phyloP scores from a whole-genome alignment of 92 coral and sea anemone species.

The Phenganax stokvisi region DNA sequence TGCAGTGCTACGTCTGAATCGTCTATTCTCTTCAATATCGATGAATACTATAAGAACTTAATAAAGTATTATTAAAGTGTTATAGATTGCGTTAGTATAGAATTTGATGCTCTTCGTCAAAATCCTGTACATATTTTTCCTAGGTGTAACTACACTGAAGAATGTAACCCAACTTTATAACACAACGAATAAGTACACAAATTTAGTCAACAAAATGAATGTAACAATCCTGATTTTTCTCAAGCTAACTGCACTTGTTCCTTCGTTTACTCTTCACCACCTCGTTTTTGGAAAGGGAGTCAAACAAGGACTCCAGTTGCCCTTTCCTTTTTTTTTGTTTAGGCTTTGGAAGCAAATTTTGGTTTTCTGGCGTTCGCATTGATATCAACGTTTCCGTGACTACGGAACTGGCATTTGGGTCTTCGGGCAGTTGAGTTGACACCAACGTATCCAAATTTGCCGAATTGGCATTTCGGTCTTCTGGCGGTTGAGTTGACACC shows the following conservation, averaged over 20 bases:
- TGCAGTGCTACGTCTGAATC: not conserved
- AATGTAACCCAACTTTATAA: not conserved
- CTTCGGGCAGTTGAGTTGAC: not conserved
- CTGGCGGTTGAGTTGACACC: not conserved
- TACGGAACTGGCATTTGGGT: not conserved
- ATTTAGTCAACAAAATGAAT: too few species aligned
- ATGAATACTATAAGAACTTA: not conserved
- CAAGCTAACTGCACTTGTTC: not conserved
- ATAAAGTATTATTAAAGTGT: not conserved
- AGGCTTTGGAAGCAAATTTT: not conserved
- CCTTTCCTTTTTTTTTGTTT: not conserved
- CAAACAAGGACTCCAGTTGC: not conserved
- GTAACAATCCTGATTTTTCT: not conserved
- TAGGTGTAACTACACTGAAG: not conserved
- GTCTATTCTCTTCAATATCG: not conserved
- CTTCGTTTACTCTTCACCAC: not conserved
- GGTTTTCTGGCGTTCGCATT: not conserved
- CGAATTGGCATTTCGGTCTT: not conserved
- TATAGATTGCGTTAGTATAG: too few species aligned
- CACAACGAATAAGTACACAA: not conserved
- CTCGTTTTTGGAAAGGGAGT: not conserved
- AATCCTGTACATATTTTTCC: not conserved
- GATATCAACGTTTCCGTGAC: not conserved
- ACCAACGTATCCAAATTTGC: not conserved
- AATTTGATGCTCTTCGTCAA: not conserved